Evolutionary conservation across 2,888 invertebrate species (phyloP).

Genomic region (Acrobasis consociella): DNA sequence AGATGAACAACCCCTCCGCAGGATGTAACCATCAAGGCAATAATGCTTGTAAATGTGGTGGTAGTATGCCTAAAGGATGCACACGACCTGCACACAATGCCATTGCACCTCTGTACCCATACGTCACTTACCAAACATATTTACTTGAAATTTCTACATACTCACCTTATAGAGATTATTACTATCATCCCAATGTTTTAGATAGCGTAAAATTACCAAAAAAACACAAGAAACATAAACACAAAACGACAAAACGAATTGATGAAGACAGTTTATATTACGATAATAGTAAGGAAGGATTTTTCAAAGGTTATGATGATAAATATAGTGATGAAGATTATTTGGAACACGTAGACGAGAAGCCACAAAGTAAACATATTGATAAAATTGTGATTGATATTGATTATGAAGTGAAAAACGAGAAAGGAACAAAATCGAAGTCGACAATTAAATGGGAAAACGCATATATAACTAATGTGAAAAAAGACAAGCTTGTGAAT

Average conservation of each 20-base stretch:
- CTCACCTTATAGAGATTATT: constrained; percentile 32
- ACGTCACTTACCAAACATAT: constrained; percentile 48
- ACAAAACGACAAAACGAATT: constrained; percentile 37
- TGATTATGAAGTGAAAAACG: constrained; percentile 9
- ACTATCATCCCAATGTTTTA: constrained; percentile 43
- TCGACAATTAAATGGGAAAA: constrained; percentile 3
- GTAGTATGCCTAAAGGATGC: constrained; percentile 20
- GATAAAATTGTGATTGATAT: constrained; percentile 14
- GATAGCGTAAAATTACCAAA: constrained; percentile 42
- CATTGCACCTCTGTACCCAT: constrained; percentile 38
- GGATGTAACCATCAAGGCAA: constrained; percentile 40
- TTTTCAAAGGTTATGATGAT: constrained; percentile 29
- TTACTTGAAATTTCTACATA: constrained; percentile 39
- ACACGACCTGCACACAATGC: constrained; percentile 36
- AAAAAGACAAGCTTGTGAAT: constrained; percentile 23
- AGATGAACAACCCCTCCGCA: constrained; percentile 32
- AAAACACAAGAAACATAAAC: constrained; percentile 38
- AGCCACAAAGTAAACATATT: neutral
- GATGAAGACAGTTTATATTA: constrained; percentile 42
- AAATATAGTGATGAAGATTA: constrained; percentile 17
- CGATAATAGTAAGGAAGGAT: constrained; percentile 37
- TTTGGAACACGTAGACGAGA: constrained; percentile 2
- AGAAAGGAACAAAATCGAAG: neutral
- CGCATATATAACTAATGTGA: constrained; percentile 9
- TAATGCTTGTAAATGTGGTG: constrained; percentile 10